A percentile compares a stretch with the other conserved stretches of the same genome.
These are phyloP conservation scores for Arenaria interpres DNA, from an alignment of 2,113 vertebrate genomes.

Conservation along the genomic window DNA sequence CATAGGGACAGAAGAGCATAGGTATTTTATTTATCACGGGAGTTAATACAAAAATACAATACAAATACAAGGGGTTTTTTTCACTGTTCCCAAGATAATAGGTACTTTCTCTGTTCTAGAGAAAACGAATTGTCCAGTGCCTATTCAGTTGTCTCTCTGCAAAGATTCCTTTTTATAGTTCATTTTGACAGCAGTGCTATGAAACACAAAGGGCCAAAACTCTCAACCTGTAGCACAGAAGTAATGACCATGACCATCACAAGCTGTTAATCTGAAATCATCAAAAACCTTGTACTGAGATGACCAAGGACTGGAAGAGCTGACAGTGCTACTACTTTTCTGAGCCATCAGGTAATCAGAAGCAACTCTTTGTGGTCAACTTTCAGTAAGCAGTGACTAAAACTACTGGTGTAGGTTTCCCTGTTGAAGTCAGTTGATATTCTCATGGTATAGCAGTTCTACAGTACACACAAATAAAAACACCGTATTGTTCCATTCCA, in stretches of 20 bases:
- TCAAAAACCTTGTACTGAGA: neutral
- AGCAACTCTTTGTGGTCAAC: neutral
- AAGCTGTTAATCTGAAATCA: neutral
- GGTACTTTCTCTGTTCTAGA: neutral
- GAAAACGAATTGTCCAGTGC: neutral
- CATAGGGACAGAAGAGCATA: neutral
- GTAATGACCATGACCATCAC: neutral
- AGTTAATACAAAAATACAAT: neutral
- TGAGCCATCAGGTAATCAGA: neutral
- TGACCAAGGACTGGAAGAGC: neutral
- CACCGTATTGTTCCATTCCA: neutral
- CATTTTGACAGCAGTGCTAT: neutral
- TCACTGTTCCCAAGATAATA: neutral
- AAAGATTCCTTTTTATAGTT: neutral
- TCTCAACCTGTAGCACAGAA: neutral
- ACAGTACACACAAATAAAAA: neutral
- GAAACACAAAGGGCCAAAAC: neutral
- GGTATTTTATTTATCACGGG: neutral
- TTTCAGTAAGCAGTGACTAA: neutral
- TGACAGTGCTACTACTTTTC: neutral
- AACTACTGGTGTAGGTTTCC: neutral
- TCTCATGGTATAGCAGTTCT: neutral
- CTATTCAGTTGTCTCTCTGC: neutral
- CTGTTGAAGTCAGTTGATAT: neutral
- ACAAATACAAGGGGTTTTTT: neutral